Conservation (phyloP, 1,140 invertebrate species). For the Anagrus nilaparvatae region DNA sequence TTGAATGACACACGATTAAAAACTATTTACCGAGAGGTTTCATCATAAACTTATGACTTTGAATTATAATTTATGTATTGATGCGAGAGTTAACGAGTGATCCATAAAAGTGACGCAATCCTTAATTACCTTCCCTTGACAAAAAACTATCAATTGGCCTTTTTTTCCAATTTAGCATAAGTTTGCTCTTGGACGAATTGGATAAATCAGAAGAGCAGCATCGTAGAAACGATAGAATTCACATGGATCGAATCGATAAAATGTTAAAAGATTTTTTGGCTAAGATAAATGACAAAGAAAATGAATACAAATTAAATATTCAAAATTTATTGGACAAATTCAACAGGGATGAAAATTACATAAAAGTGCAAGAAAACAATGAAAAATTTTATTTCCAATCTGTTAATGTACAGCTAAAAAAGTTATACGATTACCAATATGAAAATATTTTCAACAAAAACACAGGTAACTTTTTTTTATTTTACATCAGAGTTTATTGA, state of each 20-base stretch:
- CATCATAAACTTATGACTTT: neutral
- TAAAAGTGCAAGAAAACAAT: constrained; percentile 13
- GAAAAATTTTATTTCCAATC: constrained; percentile 20
- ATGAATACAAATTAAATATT: constrained; percentile 15
- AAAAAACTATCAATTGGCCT: neutral
- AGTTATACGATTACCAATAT: constrained; percentile 15
- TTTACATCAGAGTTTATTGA: neutral
- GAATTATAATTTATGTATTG: constrained; percentile 5
- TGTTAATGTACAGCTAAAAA: constrained; percentile 15
- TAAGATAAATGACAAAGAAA: constrained; percentile 11
- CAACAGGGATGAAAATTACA: neutral
- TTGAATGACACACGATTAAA: neutral
- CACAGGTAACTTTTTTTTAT: constrained; percentile 20
- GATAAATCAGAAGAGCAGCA: constrained; percentile 25
- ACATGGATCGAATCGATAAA: constrained; percentile 25
- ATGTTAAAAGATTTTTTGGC: constrained; percentile 21
- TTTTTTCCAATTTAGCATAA: constrained; percentile 21
- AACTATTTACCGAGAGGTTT: neutral
- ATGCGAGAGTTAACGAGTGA: constrained; percentile 4
- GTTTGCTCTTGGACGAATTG: constrained; percentile 25
- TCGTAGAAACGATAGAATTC: constrained; percentile 18
- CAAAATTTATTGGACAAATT: constrained; percentile 12
- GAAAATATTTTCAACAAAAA: constrained; percentile 18
- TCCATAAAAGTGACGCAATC: neutral
- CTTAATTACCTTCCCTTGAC: neutral